Conservation (phyloP, 2,888 invertebrate species). For the Bedellia somnulentella region DNA sequence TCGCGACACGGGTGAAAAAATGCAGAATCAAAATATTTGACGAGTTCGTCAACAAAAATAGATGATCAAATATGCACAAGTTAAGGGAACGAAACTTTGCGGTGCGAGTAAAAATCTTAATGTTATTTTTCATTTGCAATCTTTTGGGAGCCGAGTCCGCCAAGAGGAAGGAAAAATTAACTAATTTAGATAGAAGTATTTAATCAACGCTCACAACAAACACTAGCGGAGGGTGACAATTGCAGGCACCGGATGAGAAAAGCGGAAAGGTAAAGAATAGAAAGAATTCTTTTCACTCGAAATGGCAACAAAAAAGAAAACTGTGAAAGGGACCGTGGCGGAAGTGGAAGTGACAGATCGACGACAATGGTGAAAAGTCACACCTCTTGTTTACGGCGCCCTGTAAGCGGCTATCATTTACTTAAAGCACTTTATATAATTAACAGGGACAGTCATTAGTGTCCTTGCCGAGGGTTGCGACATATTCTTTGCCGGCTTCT, state of each 20-base stretch:
- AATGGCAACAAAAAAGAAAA: slow-evolving; percentile 53
- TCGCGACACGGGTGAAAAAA: slow-evolving; percentile 45
- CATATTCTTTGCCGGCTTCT: slow-evolving; percentile 34
- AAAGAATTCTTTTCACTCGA: slow-evolving; percentile 46
- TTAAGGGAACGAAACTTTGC: no score
- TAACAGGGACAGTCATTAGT: slow-evolving; percentile 46
- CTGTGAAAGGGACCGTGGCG: slow-evolving; percentile 31
- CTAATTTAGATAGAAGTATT: slow-evolving; percentile 45
- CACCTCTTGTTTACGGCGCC: slow-evolving; percentile 55
- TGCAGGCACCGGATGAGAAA: slow-evolving; percentile 31
- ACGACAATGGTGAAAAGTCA: slow-evolving; percentile 55
- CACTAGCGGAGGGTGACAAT: slow-evolving; percentile 51
- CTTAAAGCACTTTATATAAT: slow-evolving; percentile 58
- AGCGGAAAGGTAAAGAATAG: slow-evolving; percentile 21
- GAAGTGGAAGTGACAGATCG: slow-evolving; percentile 59
- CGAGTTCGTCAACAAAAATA: slow-evolving; percentile 19
- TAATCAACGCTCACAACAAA: slow-evolving; percentile 53
- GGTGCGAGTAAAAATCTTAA: no score
- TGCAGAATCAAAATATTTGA: slow-evolving; percentile 44
- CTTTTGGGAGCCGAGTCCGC: slow-evolving; percentile 11
- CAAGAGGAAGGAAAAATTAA: slow-evolving; percentile 32
- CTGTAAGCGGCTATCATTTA: slow-evolving; percentile 48
- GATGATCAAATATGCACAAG: no score
- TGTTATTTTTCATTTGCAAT: no score
- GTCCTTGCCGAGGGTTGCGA: slow-evolving; percentile 25